phyloP scores from a whole-genome alignment of 2,888 invertebrate species.

The Timema cristinae region DNA sequence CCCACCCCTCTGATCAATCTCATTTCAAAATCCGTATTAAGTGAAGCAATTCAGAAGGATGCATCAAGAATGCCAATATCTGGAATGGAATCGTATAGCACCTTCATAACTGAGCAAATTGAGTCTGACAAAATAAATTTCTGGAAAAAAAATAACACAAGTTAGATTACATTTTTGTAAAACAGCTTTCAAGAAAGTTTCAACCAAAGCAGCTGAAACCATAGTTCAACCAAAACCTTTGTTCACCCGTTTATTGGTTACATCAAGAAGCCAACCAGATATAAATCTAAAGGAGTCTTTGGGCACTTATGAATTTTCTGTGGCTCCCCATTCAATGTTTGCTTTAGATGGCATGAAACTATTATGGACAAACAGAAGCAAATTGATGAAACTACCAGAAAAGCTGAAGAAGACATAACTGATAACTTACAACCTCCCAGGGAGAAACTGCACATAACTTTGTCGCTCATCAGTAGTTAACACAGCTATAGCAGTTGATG shows the following conservation, averaged over 20 bases:
- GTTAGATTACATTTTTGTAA: neutral
- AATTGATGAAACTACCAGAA: neutral
- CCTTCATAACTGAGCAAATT: neutral
- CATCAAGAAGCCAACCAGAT: neutral
- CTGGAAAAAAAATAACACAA: neutral
- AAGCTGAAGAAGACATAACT: neutral
- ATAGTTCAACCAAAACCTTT: neutral
- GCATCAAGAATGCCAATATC: neutral
- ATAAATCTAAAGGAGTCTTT: neutral
- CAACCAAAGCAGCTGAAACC: neutral
- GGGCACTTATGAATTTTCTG: slow-evolving; percentile 1
- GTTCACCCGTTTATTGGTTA: neutral
- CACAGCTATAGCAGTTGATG: slow-evolving; percentile 10
- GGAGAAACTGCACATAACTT: neutral
- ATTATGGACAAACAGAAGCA: neutral
- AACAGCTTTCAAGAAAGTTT: neutral
- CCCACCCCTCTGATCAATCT: neutral
- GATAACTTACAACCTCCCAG: neutral
- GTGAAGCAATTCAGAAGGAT: neutral
- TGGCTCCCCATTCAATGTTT: neutral
- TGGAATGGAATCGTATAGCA: neutral
- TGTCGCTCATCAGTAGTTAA: neutral
- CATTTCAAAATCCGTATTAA: neutral
- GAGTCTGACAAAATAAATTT: slow-evolving; percentile 4
- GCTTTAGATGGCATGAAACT: neutral